Evolutionary conservation across 35 echinoderm and acorn worm species (phyloP), one percentile per base, ranked within the genome.

Genomic region (Diadema setosum): DNA sequence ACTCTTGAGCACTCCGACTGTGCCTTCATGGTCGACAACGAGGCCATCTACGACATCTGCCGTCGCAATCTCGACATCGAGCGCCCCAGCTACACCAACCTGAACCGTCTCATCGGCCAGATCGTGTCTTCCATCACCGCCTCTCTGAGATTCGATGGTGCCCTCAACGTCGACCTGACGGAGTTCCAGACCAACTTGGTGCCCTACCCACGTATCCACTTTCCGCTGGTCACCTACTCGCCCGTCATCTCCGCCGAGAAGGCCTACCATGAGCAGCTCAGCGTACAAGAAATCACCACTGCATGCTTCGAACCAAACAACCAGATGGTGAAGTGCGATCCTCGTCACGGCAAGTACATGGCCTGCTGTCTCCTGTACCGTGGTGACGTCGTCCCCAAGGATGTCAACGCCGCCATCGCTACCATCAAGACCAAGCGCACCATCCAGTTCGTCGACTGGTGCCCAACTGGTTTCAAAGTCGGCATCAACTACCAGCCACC

Each of bases 181-280:
- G 91, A 93, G 56, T 93, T 93, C 91, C 91, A 93, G 81, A 93
- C 91, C 40, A 93, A 93, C 80, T 88, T 93, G 78, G 91, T 93
- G 70, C 91, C 91, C 48, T 93, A 93, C 81, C 91, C 91, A 80
- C 86, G 91, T 76, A 93, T 93, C 31, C 91, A 93, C n/a, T n/a
- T n/a, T n/a, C n/a, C n/a, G n/a, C 75, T 93, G 20, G 91, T 78
- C 43, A 87, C 84, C 29, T 93, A 93, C 23, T 42, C 85, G 29
- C 85, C 85, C 3, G 65, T 87, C 44, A 87, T 87, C 2, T 87
- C 85, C 40, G 82, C 85, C 27, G 85, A 87, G 69, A 87, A 87
- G 49, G 85, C 85, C 24, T 87, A 78, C 69, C 85, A 87, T 32
- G 85, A 87, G 70, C 85, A 87, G 85, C 45, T 87, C n/a, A n/a